A percentile compares a stretch with the other conserved stretches of the same genome.
phyloP scores from a whole-genome alignment of 2,888 invertebrate species.

The Sesia apiformis region DNA sequence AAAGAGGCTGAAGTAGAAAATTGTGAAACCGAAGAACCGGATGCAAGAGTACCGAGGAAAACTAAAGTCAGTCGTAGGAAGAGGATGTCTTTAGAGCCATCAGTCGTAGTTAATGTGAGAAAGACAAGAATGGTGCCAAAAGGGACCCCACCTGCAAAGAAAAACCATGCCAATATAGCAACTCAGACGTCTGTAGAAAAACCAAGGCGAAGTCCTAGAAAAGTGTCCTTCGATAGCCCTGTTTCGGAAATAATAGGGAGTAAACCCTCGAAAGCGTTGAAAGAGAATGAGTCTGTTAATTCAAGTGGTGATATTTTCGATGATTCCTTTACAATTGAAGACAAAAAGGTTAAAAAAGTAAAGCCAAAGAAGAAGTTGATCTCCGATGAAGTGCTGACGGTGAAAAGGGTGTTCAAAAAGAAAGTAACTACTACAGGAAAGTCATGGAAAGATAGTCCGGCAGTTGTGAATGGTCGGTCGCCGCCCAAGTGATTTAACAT shows the following conservation, averaged over 20 bases:
- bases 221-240: constrained; percentile 57
- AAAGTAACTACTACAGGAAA: constrained; percentile 42
- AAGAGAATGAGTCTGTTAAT: constrained; percentile 24
- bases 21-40: constrained; percentile 37
- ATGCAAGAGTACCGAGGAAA: constrained; percentile 4
- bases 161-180: constrained; percentile 48
- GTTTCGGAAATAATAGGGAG: constrained; percentile 39
- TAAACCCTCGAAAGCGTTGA: constrained; percentile 15
- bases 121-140: constrained; percentile 43
- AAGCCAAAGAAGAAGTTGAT: constrained; percentile 46
- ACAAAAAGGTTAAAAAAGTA: constrained; percentile 46
- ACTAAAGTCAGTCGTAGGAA: constrained; percentile 16
- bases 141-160: constrained; percentile 54
- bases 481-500: constrained; percentile 32
- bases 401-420: constrained; percentile 50
- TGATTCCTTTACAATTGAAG: constrained; percentile 50
- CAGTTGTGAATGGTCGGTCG: constrained; percentile 50
- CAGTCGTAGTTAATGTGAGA: constrained; percentile 40
- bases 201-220: constrained; percentile 36
- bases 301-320: constrained; percentile 63
- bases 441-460: constrained; percentile 50
- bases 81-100: constrained; percentile 46
- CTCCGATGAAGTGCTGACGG: constrained; percentile 41
- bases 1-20: constrained; percentile 22
- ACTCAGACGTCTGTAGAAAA: constrained; percentile 57